These are phyloP conservation scores for Haliclystus octoradiatus DNA, from an alignment of 30 jellyfish, hydroid and myxozoan species.

Conservation along the genomic window DNA sequence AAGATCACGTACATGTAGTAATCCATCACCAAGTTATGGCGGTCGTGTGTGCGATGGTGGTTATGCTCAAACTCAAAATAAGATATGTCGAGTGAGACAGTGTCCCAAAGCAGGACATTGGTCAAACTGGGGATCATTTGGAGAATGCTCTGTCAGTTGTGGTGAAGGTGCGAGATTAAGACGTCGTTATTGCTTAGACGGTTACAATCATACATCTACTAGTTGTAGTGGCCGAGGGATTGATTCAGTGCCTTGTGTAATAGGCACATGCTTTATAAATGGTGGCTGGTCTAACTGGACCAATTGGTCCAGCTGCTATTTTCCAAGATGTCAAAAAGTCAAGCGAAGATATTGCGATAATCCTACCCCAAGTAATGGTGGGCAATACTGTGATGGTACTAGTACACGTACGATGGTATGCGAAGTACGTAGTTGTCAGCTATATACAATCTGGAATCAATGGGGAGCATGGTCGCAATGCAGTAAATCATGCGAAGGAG, in stretches of 20 bases:
- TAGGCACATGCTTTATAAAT: conserved; percentile 34
- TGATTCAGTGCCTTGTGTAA: conserved; percentile 26
- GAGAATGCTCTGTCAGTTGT: conserved; percentile 59
- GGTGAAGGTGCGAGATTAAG: conserved; percentile 55
- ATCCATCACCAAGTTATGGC: conserved; percentile 65
- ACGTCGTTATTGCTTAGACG: conserved; percentile 58
- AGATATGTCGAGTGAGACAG: conserved; percentile 39
- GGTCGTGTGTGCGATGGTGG: conserved; percentile 77
- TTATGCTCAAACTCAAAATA: conserved; percentile 43
- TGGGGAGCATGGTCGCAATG: conserved; percentile 96
- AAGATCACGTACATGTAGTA: conserved; percentile 74
- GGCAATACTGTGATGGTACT: conserved; percentile 58
- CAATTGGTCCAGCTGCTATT: conserved; percentile 72
- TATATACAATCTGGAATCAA: conserved; percentile 60
- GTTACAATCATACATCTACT: conserved; percentile 27
- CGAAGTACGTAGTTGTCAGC: conserved; percentile 35
- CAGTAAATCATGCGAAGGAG: conserved; percentile 68
- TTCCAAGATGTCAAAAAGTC: conserved; percentile 46
- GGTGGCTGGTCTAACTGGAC: conserved; percentile 93
- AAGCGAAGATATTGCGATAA: conserved; percentile 57
- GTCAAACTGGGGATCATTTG: conserved; percentile 74
- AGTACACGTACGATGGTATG: conserved; percentile 27
- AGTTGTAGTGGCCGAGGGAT: conserved; percentile 58
- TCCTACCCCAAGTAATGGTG: conserved; percentile 52
- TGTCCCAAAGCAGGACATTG: conserved; percentile 57